A percentile compares a stretch with the other conserved stretches of the same genome.
These are phyloP conservation scores for Drusus annulatus DNA, from an alignment of 1,140 invertebrate genomes.

Conservation along the genomic window DNA sequence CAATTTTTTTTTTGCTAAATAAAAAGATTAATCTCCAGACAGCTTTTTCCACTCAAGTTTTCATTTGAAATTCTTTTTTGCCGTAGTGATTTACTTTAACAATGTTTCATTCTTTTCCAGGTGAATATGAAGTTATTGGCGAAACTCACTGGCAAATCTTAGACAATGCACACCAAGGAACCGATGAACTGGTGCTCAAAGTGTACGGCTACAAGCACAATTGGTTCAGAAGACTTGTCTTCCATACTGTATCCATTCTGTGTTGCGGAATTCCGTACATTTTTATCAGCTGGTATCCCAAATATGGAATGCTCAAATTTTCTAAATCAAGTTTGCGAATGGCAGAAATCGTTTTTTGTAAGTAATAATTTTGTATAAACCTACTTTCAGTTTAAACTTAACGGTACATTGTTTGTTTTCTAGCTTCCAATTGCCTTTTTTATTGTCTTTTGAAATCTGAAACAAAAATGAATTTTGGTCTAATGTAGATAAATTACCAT, in stretches of 20 bases:
- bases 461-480: too few species aligned
- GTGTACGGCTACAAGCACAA: slow-evolving; percentile 70
- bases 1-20: too few species aligned
- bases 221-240: slow-evolving; percentile 64
- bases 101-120: slow-evolving; percentile 61
- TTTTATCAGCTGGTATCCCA: slow-evolving; percentile 69
- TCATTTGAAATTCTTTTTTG: too few species aligned
- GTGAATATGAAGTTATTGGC: slow-evolving; percentile 71
- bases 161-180: slow-evolving; percentile 63
- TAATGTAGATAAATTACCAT: too few species aligned
- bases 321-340: slow-evolving; percentile 70
- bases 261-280: slow-evolving; percentile 71
- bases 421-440: too few species aligned
- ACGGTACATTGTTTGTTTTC: too few species aligned
- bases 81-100: too few species aligned
- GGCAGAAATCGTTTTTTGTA: slow-evolving; percentile 71
- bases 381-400: too few species aligned
- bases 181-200: slow-evolving; percentile 68
- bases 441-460: too few species aligned
- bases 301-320: slow-evolving; percentile 68
- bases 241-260: slow-evolving; percentile 67
- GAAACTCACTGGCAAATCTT: slow-evolving; percentile 70
- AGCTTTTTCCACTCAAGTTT: too few species aligned
- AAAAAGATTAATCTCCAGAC: too few species aligned
- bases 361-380: slow-evolving; percentile 55